phyloP scores from a whole-genome alignment of 1,140 invertebrate genomes.

The Subanguina moxae region DNA sequence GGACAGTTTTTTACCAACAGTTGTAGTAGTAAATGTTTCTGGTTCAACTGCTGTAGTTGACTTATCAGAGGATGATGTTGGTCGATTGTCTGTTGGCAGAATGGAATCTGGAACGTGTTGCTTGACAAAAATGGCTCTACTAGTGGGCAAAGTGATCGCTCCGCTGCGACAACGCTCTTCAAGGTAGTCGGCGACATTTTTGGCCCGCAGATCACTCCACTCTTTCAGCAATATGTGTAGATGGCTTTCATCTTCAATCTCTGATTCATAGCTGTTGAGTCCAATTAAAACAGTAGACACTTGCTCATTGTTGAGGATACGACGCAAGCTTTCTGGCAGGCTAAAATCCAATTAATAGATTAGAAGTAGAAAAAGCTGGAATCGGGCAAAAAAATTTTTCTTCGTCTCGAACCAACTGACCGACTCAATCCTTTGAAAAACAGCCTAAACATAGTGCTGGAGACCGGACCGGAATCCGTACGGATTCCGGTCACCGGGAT shows the following conservation, averaged over 20 bases:
- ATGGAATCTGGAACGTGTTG: slow-evolving; percentile 1
- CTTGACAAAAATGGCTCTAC: background rate
- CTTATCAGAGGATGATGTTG: background rate
- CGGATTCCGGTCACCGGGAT: too few relatives aligned
- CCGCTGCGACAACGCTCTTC: background rate
- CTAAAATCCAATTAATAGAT: background rate
- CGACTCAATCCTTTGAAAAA: too few relatives aligned
- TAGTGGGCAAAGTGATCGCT: background rate
- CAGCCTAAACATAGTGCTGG: too few relatives aligned
- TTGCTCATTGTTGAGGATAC: background rate
- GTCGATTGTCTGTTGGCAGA: background rate
- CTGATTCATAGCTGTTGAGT: slow-evolving; percentile 23
- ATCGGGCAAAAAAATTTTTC: too few relatives aligned
- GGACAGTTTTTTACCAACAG: background rate
- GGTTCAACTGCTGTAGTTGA: background rate
- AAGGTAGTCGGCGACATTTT: background rate
- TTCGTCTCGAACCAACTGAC: too few relatives aligned
- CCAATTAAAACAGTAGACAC: slow-evolving; percentile 19
- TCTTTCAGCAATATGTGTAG: slow-evolving; percentile 5
- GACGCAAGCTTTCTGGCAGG: slow-evolving; percentile 1
- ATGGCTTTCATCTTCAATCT: slow-evolving; percentile 20
- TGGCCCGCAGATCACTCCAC: slow-evolving; percentile 5
- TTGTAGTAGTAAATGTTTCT: background rate
- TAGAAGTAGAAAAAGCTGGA: too few relatives aligned
- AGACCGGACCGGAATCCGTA: too few relatives aligned